Conservation (phyloP, 2,797 vertebrate genomes). For the Moxostoma hubbsi region DNA sequence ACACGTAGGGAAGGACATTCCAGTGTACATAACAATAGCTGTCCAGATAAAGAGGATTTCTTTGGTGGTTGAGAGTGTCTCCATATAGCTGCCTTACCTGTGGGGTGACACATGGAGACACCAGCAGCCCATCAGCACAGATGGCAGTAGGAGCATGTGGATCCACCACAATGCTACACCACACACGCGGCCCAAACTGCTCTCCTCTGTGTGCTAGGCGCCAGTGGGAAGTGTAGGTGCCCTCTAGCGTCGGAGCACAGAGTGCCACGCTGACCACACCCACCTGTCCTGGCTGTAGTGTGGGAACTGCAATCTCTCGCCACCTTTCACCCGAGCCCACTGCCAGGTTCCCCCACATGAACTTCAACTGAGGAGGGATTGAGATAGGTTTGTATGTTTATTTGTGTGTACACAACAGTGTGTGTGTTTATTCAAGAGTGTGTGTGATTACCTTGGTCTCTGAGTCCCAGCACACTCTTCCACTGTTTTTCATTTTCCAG, state of each 20-base stretch:
- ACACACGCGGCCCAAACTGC: slow-evolving; percentile 94
- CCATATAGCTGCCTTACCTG: slow-evolving; percentile 67
- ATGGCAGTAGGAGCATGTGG: slow-evolving; percentile 78
- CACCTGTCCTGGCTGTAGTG: slow-evolving; percentile 88
- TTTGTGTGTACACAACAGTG: background rate
- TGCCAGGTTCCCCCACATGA: slow-evolving; percentile 97
- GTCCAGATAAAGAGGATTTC: background rate
- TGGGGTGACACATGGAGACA: slow-evolving; percentile 74
- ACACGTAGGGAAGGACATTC: background rate
- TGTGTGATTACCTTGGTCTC: slow-evolving; percentile 87
- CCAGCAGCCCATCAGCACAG: slow-evolving; percentile 75
- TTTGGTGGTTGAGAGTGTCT: slow-evolving; percentile 38
- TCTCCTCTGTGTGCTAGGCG: slow-evolving; percentile 91
- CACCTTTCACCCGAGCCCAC: slow-evolving; percentile 85
- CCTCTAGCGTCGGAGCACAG: slow-evolving; percentile 87
- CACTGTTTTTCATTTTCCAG: slow-evolving; percentile 97
- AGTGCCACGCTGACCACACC: slow-evolving; percentile 93
- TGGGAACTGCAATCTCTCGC: slow-evolving; percentile 89
- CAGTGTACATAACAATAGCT: background rate
- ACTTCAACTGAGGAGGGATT: slow-evolving; percentile 85
- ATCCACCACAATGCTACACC: slow-evolving; percentile 96
- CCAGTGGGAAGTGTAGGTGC: slow-evolving; percentile 97
- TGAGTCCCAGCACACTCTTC: slow-evolving; percentile 86
- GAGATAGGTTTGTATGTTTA: background rate
- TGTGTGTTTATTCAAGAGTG: background rate